These are phyloP conservation scores for Orchestes rusci DNA, from an alignment of 2,888 invertebrate genomes.

Conservation along the genomic window DNA sequence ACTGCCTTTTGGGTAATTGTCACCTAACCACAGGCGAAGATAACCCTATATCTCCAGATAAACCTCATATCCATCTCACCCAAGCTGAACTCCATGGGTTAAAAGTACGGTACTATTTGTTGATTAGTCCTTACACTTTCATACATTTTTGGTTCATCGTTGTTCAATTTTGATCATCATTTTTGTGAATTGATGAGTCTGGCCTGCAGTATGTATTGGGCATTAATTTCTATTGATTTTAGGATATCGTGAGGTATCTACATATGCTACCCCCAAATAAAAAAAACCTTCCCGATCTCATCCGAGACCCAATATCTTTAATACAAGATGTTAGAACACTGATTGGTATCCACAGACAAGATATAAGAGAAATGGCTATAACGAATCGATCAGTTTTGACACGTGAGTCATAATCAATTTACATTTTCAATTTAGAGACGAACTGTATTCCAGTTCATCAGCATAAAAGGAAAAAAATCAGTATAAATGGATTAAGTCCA, in stretches of 20 bases:
- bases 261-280: conserved; percentile 83
- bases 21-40: conserved; percentile 56
- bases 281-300: conserved; percentile 85
- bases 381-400: conserved; percentile 72
- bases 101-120: conserved; percentile 47
- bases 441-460: neutral
- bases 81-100: conserved; percentile 73
- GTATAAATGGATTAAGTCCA: no score
- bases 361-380: conserved; percentile 73
- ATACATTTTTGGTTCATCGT: neutral
- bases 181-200: neutral
- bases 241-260: conserved; percentile 85
- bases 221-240: conserved; percentile 8
- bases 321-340: conserved; percentile 83
- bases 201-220: neutral
- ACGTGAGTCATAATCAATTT: conserved; percentile 13
- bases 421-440: conserved; percentile 1
- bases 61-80: conserved; percentile 67
- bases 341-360: conserved; percentile 82
- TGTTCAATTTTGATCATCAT: neutral
- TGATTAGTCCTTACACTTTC: no score
- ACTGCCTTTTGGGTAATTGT: conserved; percentile 74
- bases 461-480: neutral
- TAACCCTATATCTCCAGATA: conserved; percentile 41
- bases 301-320: conserved; percentile 81